Percentiles rank a stretch among this genome's conserved stretches.
Evolutionary conservation across 2,888 invertebrate genomes (phyloP).

Genomic region (Oscheius sp.): DNA sequence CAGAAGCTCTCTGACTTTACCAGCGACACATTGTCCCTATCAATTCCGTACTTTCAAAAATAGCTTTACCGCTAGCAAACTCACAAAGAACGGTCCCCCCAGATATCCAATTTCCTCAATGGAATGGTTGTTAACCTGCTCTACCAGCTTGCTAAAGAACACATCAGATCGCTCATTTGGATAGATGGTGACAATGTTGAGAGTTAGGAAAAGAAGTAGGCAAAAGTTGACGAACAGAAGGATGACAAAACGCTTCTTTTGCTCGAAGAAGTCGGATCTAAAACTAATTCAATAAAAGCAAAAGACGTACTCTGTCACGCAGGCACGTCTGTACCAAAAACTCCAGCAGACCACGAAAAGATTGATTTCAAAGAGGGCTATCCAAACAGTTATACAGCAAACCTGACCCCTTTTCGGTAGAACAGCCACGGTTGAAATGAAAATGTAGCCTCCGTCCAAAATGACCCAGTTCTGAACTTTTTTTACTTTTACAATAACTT

Average conservation of each 20-base stretch:
- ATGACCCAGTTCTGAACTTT: constrained; percentile 12
- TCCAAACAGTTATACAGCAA: neutral
- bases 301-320: constrained; percentile 12
- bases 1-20: too few species aligned
- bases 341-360: constrained; percentile 13
- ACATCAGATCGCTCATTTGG: neutral
- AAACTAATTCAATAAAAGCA: neutral
- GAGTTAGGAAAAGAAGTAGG: neutral
- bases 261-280: constrained; percentile 8
- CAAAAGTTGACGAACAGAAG: neutral
- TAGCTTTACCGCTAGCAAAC: neutral
- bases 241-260: neutral
- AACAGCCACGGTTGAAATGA: constrained; percentile 1
- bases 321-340: constrained; percentile 5
- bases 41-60: too few species aligned
- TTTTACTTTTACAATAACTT: neutral
- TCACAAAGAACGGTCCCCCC: constrained; percentile 17
- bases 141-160: neutral
- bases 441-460: constrained; percentile 8
- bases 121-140: neutral
- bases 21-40: too few species aligned
- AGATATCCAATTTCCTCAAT: neutral
- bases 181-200: neutral
- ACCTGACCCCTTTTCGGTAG: neutral
- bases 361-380: constrained; percentile 13